Base-by-base conservation (phyloP, 2,888 invertebrate genomes). In the Noctua comes region DNA sequence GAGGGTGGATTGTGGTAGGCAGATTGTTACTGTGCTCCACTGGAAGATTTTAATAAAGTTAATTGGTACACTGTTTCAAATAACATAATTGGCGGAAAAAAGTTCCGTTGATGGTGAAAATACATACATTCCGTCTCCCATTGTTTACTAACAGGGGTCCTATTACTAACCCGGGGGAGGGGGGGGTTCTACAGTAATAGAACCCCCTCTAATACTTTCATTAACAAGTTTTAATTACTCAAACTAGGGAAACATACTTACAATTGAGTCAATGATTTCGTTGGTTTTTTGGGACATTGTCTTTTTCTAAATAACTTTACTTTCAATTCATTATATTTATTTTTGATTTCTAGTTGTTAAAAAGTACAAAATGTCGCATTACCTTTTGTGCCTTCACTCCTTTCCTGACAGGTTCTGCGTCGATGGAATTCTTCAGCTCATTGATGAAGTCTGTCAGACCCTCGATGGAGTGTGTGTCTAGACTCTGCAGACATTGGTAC, bases 371-470 rank as follows among this genome's bases (percentile, higher is more conserved):
- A 70, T 66, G 8, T 4, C 91, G 10, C 48, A 71, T 84, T 95
- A 99, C 99, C 97, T 99, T 98, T 95, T 98, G 98, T 79, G 98
- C 98, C 96, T 99, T 99, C 74, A 99, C 98, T 88, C 99, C 99
- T 92, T 98, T 98, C 91, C 98, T 98, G 36, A 98, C 97, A 79
- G 97, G 98, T 87, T 98, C 97, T 90, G 98, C 98, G 85, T 97
- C 97, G 87, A 99, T 98, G 90, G 98, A 98, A 91, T 97, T 97
- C 88, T 98, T 98, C 85, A 99, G 97, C 93, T 98, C 98, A 90
- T 98, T 98, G 88, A 98, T 95, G 77, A 99, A 98, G 92, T 98
- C 98, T 83, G 97, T 96, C n/a, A 98, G 97, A 87, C 98, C 98
- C 91, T 99, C 98, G 73, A 98, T 97, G 68, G 98, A 98, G 83